A percentile compares a stretch with the other conserved stretches of the same genome.
phyloP scores from a whole-genome alignment of 2,113 vertebrate species.

The Haemorhous mexicanus region DNA sequence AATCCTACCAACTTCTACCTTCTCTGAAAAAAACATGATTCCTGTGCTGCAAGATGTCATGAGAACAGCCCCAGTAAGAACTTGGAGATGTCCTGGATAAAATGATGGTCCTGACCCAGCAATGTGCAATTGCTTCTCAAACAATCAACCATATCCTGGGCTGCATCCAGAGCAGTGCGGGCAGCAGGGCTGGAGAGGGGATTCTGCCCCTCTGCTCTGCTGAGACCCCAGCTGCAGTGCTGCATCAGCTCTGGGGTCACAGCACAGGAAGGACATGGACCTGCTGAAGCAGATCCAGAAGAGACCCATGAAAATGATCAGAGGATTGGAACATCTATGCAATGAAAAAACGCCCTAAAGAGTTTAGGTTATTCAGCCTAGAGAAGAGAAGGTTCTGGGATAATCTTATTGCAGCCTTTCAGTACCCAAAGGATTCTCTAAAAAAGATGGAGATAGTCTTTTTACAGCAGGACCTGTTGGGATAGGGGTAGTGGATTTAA shows the following conservation, averaged over 20 bases:
- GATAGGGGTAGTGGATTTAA: not conserved
- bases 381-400: not conserved
- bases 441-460: not conserved
- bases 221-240: not conserved
- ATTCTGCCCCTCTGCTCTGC: not conserved
- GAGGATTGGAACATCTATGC: not conserved
- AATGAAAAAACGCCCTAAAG: not conserved
- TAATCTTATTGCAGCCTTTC: not conserved
- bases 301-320: not conserved
- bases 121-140: fast-evolving
- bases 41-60: not conserved
- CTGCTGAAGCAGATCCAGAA: not conserved
- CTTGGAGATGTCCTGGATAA: not conserved
- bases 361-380: not conserved
- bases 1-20: not conserved
- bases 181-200: not conserved
- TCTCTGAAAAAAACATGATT: not conserved
- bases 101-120: not conserved
- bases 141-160: not conserved
- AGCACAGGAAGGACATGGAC: not conserved
- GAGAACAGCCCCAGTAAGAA: not conserved
- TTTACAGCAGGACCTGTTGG: not conserved
- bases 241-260: not conserved
- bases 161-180: not conserved
- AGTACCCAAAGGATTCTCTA: not conserved